Percentiles rank a stretch among this genome's conserved stretches.
Conservation (phyloP, 2,888 invertebrate genomes). For the Chaetoderma sp. region DNA sequence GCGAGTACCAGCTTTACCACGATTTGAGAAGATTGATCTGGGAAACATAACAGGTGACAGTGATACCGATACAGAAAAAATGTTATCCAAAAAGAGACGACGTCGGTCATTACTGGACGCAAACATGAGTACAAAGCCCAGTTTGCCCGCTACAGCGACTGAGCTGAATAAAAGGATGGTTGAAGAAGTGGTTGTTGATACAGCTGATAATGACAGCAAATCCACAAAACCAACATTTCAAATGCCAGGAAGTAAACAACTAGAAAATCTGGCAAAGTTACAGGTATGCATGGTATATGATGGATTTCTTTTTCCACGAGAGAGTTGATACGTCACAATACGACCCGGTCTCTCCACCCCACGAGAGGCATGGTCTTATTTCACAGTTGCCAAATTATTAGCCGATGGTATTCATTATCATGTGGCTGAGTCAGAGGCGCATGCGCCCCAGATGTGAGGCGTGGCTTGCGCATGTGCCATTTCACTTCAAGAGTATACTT, state of each 20-base stretch:
- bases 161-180: no score
- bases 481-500: no score
- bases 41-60: conserved; percentile 25
- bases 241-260: conserved; percentile 38
- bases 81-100: conserved; percentile 30
- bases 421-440: no score
- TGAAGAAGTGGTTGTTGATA: not conserved
- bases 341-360: not conserved
- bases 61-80: conserved; percentile 18
- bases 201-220: not conserved
- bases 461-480: not conserved
- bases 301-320: not conserved
- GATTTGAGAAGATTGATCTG: conserved; percentile 43
- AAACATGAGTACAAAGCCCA: conserved; percentile 50
- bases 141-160: no score
- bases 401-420: not conserved
- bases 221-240: conserved; percentile 22
- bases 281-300: conserved; percentile 30
- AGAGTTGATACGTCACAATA: not conserved
- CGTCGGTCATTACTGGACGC: conserved; percentile 46
- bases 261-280: conserved; percentile 38
- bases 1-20: conserved; percentile 27
- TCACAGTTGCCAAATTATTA: not conserved
- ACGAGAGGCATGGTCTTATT: no score
- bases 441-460: not conserved